A percentile compares a stretch with the other conserved stretches of the same genome.
phyloP scores from a whole-genome alignment of 2,797 vertebrate genomes.

The Epinephelus awoara region DNA sequence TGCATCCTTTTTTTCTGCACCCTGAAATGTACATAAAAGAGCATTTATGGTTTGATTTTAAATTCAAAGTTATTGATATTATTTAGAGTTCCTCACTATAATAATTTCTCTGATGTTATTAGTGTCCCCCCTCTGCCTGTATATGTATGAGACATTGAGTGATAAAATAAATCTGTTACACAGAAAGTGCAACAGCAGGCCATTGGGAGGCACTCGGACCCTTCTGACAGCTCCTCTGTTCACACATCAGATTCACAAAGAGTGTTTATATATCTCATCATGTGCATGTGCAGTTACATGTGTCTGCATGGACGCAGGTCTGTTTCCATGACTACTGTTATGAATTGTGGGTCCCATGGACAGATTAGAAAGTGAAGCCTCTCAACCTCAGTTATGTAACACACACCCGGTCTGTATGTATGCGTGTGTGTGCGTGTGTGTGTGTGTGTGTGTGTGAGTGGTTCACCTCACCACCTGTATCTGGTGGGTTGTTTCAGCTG shows the following conservation, averaged over 20 bases:
- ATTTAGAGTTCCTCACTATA: neutral
- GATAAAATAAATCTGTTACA: neutral
- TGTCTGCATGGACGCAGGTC: neutral
- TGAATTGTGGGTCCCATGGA: slow-evolving; percentile 21
- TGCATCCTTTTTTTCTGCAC: neutral
- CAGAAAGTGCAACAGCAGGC: slow-evolving; percentile 46
- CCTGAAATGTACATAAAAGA: neutral
- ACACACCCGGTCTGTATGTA: slow-evolving; percentile 10
- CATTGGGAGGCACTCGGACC: slow-evolving; percentile 67
- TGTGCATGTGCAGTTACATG: neutral
- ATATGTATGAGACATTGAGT: neutral
- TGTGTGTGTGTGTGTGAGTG: slow-evolving; percentile 45
- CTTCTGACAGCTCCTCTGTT: slow-evolving; percentile 38
- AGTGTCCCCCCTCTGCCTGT: neutral
- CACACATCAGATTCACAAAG: neutral
- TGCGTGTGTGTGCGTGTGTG: slow-evolving; percentile 16
- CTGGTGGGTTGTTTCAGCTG: slow-evolving; percentile 75
- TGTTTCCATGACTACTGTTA: slow-evolving; percentile 57
- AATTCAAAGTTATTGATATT: neutral
- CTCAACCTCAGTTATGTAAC: slow-evolving; percentile 52
- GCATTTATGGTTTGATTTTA: neutral
- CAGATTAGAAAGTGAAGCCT: slow-evolving; percentile 27
- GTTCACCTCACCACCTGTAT: slow-evolving; percentile 62
- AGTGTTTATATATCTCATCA: neutral
- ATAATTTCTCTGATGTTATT: too few species aligned